Base-by-base conservation (phyloP, 2,888 invertebrate genomes). In the Bursaphelenchus okinawaensis region DNA sequence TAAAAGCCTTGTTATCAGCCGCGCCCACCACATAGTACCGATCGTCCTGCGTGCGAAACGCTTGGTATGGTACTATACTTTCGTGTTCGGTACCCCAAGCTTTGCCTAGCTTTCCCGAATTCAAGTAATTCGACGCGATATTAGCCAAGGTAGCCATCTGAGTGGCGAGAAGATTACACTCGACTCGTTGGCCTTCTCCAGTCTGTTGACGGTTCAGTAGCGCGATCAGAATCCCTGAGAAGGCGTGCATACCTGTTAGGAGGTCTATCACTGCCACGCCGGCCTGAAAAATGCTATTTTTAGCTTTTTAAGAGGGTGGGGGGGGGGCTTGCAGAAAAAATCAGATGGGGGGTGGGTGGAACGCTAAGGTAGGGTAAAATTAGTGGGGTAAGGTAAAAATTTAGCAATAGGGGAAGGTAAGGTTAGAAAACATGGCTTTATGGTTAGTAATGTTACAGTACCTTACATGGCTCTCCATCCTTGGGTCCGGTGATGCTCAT, bases 211-310 rank as follows among this genome's bases (percentile, higher is more conserved):
- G 86, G 78, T 92, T 88, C 67, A 91, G 84, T 6, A 96, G 84
- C 0, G 94, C 94, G 0, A 94, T 91, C 86, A 94, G 86, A 68
- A 95, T 93, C 0, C 95, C 92, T 19, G 93, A 93, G 83, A 93
- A 92, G 0, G 93, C 92, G 83, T 92, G 94, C 3, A 96, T 86
- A 0, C 95, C 95, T 0, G 95, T 94, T 0, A 92, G 89, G 60
- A 95, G 79, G 84, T 96, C 95, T 0, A 92, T 93, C 23, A 69
- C 65, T 19, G 68, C 68, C 7, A 61, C 57, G 20, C 65, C 68
- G 6, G 65, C 58, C 31, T 67, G 27, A 12, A 56, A 56, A 56
- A 16, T 20, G n/a, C n/a, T n/a, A n/a, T n/a, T n/a, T n/a, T n/a
- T n/a, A n/a, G n/a, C n/a, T n/a, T n/a, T n/a, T n/a, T n/a, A n/a